Evolutionary conservation across 1,140 invertebrate species (phyloP).

Genomic region (Berghia stephanieae): DNA sequence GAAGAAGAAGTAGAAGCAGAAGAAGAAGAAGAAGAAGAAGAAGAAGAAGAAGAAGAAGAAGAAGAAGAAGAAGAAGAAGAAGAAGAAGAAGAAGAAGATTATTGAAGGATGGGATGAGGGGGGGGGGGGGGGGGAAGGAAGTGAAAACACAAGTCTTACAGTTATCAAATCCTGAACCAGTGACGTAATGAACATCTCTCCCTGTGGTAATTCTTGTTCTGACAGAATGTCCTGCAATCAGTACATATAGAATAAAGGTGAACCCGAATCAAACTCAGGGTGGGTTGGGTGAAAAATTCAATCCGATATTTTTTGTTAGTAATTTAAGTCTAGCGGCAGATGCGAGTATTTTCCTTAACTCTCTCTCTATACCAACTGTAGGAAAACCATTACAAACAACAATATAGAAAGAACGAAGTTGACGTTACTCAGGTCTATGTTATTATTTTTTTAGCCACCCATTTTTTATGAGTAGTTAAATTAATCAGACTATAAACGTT

Average conservation of each 20-base stretch:
- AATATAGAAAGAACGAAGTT: background rate
- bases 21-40: background rate
- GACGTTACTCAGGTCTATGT: too few species aligned
- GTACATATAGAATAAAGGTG: background rate
- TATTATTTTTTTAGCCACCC: too few species aligned
- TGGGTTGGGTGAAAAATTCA: too few species aligned
- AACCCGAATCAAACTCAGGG: too few species aligned
- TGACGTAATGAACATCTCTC: constrained; percentile 90
- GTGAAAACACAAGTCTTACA: constrained; percentile 70
- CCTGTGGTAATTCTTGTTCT: constrained; percentile 90
- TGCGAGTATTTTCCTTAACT: too few species aligned
- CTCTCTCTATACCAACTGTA: background rate
- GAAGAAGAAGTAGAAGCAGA: background rate
- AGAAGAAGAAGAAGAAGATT: too few species aligned
- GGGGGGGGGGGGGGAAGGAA: background rate
- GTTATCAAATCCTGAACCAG: constrained; percentile 69
- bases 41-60: constrained; percentile 31
- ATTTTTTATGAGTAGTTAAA: too few species aligned
- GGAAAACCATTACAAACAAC: background rate
- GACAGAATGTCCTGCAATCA: constrained; percentile 82
- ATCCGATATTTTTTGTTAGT: too few species aligned
- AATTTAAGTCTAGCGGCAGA: too few species aligned
- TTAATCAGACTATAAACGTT: too few species aligned
- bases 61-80: too few species aligned
- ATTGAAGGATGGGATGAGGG: too few species aligned